Percentiles rank a stretch among this genome's conserved stretches.
phyloP scores from a whole-genome alignment of 2,113 vertebrate species.

The Megaleporinus macrocephalus region DNA sequence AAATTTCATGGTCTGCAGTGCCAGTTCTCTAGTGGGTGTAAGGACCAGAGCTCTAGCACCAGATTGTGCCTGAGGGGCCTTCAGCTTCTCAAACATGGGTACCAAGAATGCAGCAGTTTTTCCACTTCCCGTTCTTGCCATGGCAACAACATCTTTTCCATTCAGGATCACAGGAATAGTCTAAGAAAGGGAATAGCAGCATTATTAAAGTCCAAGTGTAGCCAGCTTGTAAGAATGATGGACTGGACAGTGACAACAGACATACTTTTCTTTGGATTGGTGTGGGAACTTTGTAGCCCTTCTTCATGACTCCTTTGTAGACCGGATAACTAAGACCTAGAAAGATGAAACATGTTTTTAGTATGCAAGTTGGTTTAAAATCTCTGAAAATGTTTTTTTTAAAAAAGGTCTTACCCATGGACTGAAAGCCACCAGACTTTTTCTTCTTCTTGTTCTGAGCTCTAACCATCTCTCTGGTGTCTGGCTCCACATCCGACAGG shows the following conservation, averaged over 20 bases:
- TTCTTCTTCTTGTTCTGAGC: constrained; percentile 98
- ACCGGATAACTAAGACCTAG: constrained; percentile 92
- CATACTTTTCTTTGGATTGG: constrained; percentile 96
- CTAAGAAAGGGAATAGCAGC: constrained; percentile 66
- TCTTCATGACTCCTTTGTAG: constrained; percentile 95
- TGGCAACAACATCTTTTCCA: constrained; percentile 92
- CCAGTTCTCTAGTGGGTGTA: constrained; percentile 92
- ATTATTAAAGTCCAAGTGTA: neutral
- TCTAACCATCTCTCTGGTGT: constrained; percentile 87
- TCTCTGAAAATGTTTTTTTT: neutral
- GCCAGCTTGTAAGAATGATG: neutral
- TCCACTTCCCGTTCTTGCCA: constrained; percentile 94
- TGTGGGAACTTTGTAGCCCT: constrained; percentile 96
- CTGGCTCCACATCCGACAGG: constrained; percentile 84
- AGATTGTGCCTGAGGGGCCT: constrained; percentile 83
- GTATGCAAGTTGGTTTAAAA: neutral
- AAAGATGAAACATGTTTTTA: constrained; percentile 9
- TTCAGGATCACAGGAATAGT: constrained; percentile 90
- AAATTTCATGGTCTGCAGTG: constrained; percentile 97
- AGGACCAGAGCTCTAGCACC: constrained; percentile 90
- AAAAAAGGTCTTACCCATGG: constrained; percentile 85
- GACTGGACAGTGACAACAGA: neutral
- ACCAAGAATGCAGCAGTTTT: constrained; percentile 96
- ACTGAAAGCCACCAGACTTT: constrained; percentile 98
- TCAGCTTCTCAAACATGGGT: constrained; percentile 94